These are phyloP conservation scores for Siniperca scherzeri DNA, from an alignment of 2,797 vertebrate species.

Conservation along the genomic window DNA sequence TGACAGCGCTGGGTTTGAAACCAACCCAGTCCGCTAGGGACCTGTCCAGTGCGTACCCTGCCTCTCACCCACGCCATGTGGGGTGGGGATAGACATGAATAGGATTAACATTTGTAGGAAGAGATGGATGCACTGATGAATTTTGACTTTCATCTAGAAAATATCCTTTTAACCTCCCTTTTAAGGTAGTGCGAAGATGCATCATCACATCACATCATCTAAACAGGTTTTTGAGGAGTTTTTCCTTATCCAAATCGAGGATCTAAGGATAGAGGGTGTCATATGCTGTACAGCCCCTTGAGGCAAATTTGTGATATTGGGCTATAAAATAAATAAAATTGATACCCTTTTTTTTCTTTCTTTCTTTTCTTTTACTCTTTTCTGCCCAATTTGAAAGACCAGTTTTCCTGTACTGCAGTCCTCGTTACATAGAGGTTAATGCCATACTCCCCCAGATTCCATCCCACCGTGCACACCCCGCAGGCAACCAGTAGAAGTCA, in stretches of 20 bases:
- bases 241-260: too few species aligned
- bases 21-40: not conserved
- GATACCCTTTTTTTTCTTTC: too few species aligned
- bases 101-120: not conserved
- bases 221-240: too few species aligned
- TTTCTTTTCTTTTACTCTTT: not conserved
- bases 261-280: too few species aligned
- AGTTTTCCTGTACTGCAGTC: not conserved
- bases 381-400: not conserved
- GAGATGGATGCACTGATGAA: not conserved
- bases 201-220: not conserved
- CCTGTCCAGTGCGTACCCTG: not conserved
- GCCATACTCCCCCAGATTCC: not conserved
- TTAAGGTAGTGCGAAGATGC: not conserved
- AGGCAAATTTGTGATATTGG: too few species aligned
- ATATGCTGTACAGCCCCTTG: too few species aligned
- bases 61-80: not conserved
- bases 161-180: not conserved
- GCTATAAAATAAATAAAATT: too few species aligned
- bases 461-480: too few species aligned
- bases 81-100: too few species aligned
- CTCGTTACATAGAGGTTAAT: not conserved
- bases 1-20: not conserved
- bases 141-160: not conserved
- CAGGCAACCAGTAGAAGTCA: not conserved